Evolutionary conservation across 2,113 vertebrate genomes (phyloP).

Genomic region (Pungitius pungitius): DNA sequence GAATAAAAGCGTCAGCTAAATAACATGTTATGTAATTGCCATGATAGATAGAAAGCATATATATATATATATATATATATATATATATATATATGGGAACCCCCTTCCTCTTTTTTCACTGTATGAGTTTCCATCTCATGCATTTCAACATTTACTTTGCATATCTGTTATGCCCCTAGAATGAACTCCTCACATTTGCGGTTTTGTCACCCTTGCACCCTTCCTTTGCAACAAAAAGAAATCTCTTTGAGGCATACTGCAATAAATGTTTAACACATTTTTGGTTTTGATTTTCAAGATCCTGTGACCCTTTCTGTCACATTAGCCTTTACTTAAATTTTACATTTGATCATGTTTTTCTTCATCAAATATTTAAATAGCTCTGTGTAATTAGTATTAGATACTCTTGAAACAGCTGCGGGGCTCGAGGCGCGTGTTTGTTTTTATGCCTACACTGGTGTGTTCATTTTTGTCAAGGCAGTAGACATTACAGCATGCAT

Average conservation of each 20-base stretch:
- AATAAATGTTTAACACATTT: not conserved
- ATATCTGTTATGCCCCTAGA: not conserved
- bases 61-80: no score
- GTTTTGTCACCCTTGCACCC: not conserved
- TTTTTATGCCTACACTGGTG: not conserved
- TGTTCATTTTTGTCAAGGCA: not conserved
- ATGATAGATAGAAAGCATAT: not conserved
- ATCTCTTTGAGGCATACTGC: not conserved
- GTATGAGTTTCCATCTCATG: rapidly evolving
- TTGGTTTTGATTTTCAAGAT: conserved; percentile 12
- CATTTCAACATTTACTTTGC: not conserved
- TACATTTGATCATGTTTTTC: not conserved
- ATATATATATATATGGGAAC: no score
- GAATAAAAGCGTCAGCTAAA: no score
- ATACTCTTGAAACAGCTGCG: conserved; percentile 9
- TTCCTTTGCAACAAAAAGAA: not conserved
- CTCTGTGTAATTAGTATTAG: conserved; percentile 4
- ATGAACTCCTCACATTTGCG: no score
- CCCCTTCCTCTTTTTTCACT: not conserved
- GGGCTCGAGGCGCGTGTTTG: conserved; percentile 32
- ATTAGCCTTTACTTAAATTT: not conserved
- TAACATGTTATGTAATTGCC: not conserved
- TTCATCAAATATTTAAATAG: not conserved
- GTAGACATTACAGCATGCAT: conserved; percentile 5
- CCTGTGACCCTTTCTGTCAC: not conserved